Percentiles rank a stretch among this genome's conserved stretches.
Evolutionary conservation across 2,797 vertebrate genomes (phyloP).

Genomic region (Gila robusta): DNA sequence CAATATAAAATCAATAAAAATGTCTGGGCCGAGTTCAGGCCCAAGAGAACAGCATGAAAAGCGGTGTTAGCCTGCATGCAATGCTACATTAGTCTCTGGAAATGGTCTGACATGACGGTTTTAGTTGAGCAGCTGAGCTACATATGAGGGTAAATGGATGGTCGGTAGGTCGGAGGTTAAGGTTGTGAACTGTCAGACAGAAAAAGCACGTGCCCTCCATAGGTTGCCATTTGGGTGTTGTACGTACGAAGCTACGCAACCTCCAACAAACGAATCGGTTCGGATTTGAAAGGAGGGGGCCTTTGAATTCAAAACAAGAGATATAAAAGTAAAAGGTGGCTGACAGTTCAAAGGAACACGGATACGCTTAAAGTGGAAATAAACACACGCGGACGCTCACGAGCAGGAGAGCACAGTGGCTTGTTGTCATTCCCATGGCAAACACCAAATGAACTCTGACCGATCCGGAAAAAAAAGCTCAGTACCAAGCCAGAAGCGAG

Average conservation of each 20-base stretch:
- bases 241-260: slow-evolving; percentile 20
- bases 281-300: neutral
- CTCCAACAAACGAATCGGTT: slow-evolving; percentile 21
- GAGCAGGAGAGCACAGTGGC: slow-evolving; percentile 59
- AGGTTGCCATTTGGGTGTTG: slow-evolving; percentile 37
- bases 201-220: slow-evolving; percentile 37
- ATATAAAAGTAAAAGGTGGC: slow-evolving; percentile 44
- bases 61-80: slow-evolving; percentile 39
- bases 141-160: slow-evolving; percentile 23
- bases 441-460: slow-evolving; percentile 73
- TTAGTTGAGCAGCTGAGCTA: slow-evolving; percentile 35
- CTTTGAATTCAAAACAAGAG: slow-evolving; percentile 27
- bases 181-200: slow-evolving; percentile 57
- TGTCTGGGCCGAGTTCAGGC: neutral
- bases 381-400: slow-evolving; percentile 62
- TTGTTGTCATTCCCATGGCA: slow-evolving; percentile 71
- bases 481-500: slow-evolving; percentile 73
- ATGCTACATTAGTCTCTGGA: slow-evolving; percentile 59
- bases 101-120: slow-evolving; percentile 3
- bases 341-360: slow-evolving; percentile 57
- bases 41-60: slow-evolving; percentile 45
- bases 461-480: slow-evolving; percentile 69
- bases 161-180: slow-evolving; percentile 40
- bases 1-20: slow-evolving; percentile 40
- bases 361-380: slow-evolving; percentile 54